A percentile compares a stretch with the other conserved stretches of the same genome.
Evolutionary conservation across 2,797 vertebrate species (phyloP).

Genomic region (Onychomys leucogaster): DNA sequence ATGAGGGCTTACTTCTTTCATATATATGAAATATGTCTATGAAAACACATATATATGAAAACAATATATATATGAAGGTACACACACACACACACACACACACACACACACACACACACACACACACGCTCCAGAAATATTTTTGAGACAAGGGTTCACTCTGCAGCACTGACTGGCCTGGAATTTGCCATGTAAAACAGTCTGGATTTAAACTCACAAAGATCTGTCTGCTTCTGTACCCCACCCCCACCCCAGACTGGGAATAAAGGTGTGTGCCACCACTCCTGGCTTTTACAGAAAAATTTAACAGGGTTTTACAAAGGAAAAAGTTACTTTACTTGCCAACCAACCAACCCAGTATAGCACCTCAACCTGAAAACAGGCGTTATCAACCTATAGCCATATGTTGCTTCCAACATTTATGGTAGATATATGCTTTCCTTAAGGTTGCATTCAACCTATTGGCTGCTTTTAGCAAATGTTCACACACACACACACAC

Average conservation of each 20-base stretch:
- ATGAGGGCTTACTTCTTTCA: not conserved
- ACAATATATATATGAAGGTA: no score
- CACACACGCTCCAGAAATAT: not conserved
- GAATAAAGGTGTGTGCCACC: not conserved
- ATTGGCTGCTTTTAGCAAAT: not conserved
- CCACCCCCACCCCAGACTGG: not conserved
- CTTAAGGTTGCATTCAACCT: not conserved
- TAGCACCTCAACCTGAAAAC: not conserved
- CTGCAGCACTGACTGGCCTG: not conserved
- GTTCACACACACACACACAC: not conserved
- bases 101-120: no score
- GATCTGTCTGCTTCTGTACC: not conserved
- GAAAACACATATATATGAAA: no score
- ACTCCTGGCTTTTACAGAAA: not conserved
- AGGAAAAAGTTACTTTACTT: not conserved
- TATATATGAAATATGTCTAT: no score
- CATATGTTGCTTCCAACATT: not conserved
- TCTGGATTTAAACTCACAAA: not conserved
- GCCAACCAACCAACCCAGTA: not conserved
- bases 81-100: no score
- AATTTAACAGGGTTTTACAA: not conserved
- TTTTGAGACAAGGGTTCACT: not conserved
- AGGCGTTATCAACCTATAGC: not conserved
- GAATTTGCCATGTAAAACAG: not conserved
- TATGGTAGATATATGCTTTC: not conserved